Evolutionary conservation across 2,113 vertebrate species (phyloP), one percentile per base, ranked within the genome.

Genomic region (Ageneiosus marmoratus): DNA sequence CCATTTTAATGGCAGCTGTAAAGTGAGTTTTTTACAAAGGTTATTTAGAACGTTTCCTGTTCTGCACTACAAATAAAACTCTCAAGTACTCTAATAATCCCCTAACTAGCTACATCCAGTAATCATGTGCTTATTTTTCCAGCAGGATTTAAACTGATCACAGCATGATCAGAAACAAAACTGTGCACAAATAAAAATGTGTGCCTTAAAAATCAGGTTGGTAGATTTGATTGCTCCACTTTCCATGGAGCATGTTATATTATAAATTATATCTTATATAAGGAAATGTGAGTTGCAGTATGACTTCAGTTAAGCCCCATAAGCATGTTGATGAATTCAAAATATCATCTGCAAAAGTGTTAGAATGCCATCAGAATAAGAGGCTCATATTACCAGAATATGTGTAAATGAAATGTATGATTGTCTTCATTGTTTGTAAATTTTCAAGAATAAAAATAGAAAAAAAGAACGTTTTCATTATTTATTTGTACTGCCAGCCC

Each of bases 251-350:
- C n/a, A n/a, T n/a, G 48, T 51, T 62, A 63, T 75, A 24, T 74
- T 81, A n/a, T n/a, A n/a, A n/a, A n/a, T n/a, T n/a, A n/a, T n/a
- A n/a, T n/a, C 56, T 74, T 44, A 41, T 88, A 92, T 91, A 82
- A 92, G 92, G 89, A 93, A 92, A 93, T 88, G 82, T 51, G 84
- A 82, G 79, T 56, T 80, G 70, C 62, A 75, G 18, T 41, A 11
- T 87, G 83, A 60, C 87, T 89, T 80, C 78, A 73, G 89, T 91
- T 90, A 87, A 90, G 82, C 84, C 84, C 89, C 86, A 90, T 85
- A 91, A 93, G 87, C 89, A 91, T 82, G 82, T 41, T 80, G 85
- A 83, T 83, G 79, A 84, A 24, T 18, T 22, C 50, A 53, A 51
- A 75, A 75, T 18, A 37, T 76, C 22, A 10, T 55, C 29, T 76